Evolutionary conservation across 2,888 invertebrate species (phyloP), one percentile per base, ranked within the genome.

Genomic region (Hipparchia semele): DNA sequence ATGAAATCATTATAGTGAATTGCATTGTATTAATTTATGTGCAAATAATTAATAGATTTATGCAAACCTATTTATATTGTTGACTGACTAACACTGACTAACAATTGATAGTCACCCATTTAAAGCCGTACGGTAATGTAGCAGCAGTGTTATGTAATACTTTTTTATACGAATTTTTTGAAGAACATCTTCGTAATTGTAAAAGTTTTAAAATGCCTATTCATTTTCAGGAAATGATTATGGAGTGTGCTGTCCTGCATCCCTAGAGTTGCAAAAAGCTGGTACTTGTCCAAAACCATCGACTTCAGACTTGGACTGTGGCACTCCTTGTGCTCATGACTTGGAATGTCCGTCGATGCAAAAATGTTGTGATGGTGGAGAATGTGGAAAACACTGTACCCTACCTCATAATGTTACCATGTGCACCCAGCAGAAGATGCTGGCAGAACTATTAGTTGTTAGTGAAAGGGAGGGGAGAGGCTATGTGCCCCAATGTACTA

Each of bases 161-260:
- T 1, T 23, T 23, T 23, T 23, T 23, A 23, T 23, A 46, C 45
- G 45, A 46, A 46, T 5, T 6, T 46, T 46, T 46, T 46, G n/a
- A n/a, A n/a, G n/a, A n/a, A n/a, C n/a, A n/a, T n/a, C n/a, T n/a
- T n/a, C n/a, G n/a, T n/a, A n/a, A n/a, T n/a, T n/a, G n/a, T n/a
- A n/a, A n/a, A 56, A 5, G n/a, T 56, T 3, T 56, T n/a, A 60
- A 59, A 10, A 39, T 60, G 33, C 5, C 33, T 33, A 13, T 13
- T 64, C n/a, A 33, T 71, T 71, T 72, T 6, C 86, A 94, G 96
- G 96, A 78, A 97, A 97, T 83, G 98, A 98, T 83, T 98, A 98
- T 82, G 98, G 98, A 0, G 97, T 98, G 12, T 98, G 98, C 84
- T 98, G 98, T 82, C 97, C 98, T 64, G 96, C 96, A 5, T 96